Conservation (phyloP, 2,888 invertebrate genomes). For the Pheosia gnoma region DNA sequence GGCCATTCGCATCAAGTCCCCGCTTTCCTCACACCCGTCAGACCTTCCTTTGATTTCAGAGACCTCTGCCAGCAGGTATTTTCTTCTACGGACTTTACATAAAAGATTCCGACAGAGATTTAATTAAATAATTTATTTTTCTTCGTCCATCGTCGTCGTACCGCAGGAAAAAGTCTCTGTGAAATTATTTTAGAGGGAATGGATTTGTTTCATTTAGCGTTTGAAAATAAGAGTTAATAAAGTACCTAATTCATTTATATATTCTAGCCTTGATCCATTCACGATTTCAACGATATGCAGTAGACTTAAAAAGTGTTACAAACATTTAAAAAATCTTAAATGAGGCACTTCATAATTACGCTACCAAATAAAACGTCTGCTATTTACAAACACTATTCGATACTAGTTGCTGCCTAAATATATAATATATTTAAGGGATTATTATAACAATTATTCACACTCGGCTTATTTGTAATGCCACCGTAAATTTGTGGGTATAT, state of each 20-base stretch:
- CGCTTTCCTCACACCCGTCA: neutral
- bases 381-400: too few relatives aligned
- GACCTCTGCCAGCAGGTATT: neutral
- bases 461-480: too few relatives aligned
- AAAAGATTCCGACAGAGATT: neutral
- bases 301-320: too few relatives aligned
- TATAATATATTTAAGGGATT: too few relatives aligned
- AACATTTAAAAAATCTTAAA: too few relatives aligned
- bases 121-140: conserved; percentile 2
- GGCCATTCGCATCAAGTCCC: neutral
- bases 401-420: too few relatives aligned
- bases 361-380: too few relatives aligned
- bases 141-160: neutral
- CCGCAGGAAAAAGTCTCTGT: neutral
- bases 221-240: neutral
- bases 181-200: neutral
- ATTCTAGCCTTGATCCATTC: too few relatives aligned
- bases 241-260: neutral
- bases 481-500: too few relatives aligned
- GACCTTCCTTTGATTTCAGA: neutral
- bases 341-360: too few relatives aligned
- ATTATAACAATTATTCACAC: too few relatives aligned
- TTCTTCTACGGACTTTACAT: neutral
- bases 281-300: too few relatives aligned
- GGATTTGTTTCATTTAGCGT: neutral